A percentile compares a stretch with the other conserved stretches of the same genome.
phyloP scores from a whole-genome alignment of 2,888 invertebrate genomes.

The Drosophila stalkeri region DNA sequence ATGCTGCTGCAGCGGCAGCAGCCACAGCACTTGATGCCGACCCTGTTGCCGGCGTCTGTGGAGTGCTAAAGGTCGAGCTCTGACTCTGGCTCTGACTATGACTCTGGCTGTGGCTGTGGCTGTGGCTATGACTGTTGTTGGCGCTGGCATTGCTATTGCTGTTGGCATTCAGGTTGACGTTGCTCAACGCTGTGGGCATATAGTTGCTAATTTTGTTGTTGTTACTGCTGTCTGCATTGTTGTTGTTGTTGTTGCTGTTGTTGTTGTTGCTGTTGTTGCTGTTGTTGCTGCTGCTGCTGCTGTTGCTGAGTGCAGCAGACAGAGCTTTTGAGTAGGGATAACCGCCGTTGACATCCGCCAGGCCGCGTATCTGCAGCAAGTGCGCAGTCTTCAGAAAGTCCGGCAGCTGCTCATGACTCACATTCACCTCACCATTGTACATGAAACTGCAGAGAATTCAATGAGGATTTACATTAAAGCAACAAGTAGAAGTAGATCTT shows the following conservation, averaged over 20 bases:
- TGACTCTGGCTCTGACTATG: slow-evolving; percentile 61
- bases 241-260: slow-evolving; percentile 62
- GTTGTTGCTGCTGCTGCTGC: slow-evolving; percentile 65
- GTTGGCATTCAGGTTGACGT: slow-evolving; percentile 33
- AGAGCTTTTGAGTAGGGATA: slow-evolving; percentile 71
- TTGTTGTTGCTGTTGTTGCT: slow-evolving; percentile 61
- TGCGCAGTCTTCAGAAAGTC: slow-evolving; percentile 95
- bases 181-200: slow-evolving; percentile 71
- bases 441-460: slow-evolving; percentile 89
- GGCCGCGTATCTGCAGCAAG: slow-evolving; percentile 93
- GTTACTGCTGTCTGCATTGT: slow-evolving; percentile 60
- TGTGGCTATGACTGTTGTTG: slow-evolving; percentile 43
- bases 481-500: not conserved
- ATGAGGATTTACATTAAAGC: not conserved
- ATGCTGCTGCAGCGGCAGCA: slow-evolving; percentile 63
- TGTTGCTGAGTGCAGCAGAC: slow-evolving; percentile 61
- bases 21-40: slow-evolving; percentile 64
- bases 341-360: slow-evolving; percentile 90
- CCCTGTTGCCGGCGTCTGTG: slow-evolving; percentile 60
- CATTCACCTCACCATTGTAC: slow-evolving; percentile 96
- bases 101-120: slow-evolving; percentile 43
- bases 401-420: slow-evolving; percentile 93
- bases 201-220: slow-evolving; percentile 70
- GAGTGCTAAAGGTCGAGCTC: slow-evolving; percentile 69
- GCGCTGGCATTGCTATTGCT: slow-evolving; percentile 39